Percentiles rank a stretch among this genome's conserved stretches.
Conservation (phyloP, 2,888 invertebrate species). For the Zygothrica quintamaculata region DNA sequence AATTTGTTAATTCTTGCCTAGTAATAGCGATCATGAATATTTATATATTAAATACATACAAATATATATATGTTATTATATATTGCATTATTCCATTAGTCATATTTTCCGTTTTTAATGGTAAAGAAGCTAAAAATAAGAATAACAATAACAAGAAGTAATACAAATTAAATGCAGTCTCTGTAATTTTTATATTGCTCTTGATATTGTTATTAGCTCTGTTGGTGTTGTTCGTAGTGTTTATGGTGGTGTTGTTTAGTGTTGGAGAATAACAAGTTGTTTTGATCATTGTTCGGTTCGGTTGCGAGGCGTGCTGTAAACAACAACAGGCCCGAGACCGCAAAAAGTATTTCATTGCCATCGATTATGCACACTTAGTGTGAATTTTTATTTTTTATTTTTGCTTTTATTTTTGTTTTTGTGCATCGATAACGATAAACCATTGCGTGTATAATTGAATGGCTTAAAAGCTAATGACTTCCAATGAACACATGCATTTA, state of each 20-base stretch:
- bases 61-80: too few relatives aligned
- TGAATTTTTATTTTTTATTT: constrained; percentile 33
- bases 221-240: too few relatives aligned
- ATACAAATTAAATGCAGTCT: constrained; percentile 42
- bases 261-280: constrained; percentile 73
- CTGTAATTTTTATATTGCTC: constrained; percentile 41
- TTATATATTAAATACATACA: too few relatives aligned
- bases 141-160: constrained; percentile 12
- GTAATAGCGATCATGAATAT: too few relatives aligned
- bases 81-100: too few relatives aligned
- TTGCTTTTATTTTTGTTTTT: constrained; percentile 25
- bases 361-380: constrained; percentile 39
- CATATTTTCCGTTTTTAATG: too few relatives aligned
- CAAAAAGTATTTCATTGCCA: constrained; percentile 73
- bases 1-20: too few relatives aligned
- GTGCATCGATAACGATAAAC: constrained; percentile 47
- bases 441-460: constrained; percentile 51
- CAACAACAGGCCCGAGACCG: constrained; percentile 51
- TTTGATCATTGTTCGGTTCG: constrained; percentile 65
- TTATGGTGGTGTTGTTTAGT: too few relatives aligned
- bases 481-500: constrained; percentile 50
- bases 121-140: constrained; percentile 40
- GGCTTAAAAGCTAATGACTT: constrained; percentile 32
- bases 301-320: constrained; percentile 57
- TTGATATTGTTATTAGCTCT: constrained; percentile 27